phyloP scores from a whole-genome alignment of 1,140 invertebrate species.

The Drosophila biarmipes region DNA sequence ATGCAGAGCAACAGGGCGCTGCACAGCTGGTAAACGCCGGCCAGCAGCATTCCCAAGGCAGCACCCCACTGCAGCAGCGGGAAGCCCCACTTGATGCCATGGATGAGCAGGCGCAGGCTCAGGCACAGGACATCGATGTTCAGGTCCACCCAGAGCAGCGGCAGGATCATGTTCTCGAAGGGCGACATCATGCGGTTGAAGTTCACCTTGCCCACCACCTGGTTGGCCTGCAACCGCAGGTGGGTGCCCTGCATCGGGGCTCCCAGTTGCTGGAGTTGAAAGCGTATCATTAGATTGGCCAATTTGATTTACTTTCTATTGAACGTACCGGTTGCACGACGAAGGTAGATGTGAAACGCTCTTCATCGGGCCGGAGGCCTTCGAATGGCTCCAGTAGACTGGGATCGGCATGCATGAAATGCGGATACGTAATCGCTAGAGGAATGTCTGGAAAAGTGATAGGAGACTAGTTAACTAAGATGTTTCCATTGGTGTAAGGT shows the following conservation, averaged over 20 bases:
- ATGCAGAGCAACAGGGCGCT: slow-evolving; percentile 76
- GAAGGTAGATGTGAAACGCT: slow-evolving; percentile 84
- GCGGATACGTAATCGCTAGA: slow-evolving; percentile 90
- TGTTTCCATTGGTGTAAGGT: too few species aligned
- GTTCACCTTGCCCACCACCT: slow-evolving; percentile 86
- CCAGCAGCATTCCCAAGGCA: slow-evolving; percentile 76
- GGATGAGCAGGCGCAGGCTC: slow-evolving; percentile 67
- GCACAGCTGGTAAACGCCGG: slow-evolving; percentile 82
- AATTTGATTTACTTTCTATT: not conserved
- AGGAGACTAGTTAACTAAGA: not conserved
- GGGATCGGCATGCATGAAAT: slow-evolving; percentile 90
- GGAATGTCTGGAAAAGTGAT: slow-evolving; percentile 86
- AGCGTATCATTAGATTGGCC: too few species aligned
- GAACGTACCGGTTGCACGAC: slow-evolving; percentile 86
- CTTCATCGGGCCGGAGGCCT: slow-evolving; percentile 87
- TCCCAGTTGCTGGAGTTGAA: slow-evolving; percentile 85
- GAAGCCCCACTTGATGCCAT: slow-evolving; percentile 71
- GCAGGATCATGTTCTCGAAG: slow-evolving; percentile 88
- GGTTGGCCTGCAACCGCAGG: slow-evolving; percentile 88
- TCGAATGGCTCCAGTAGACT: slow-evolving; percentile 87
- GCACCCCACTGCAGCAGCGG: slow-evolving; percentile 79
- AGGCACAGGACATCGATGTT: slow-evolving; percentile 75
- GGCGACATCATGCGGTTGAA: slow-evolving; percentile 85
- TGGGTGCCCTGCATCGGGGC: slow-evolving; percentile 86
- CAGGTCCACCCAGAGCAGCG: slow-evolving; percentile 88